Evolutionary conservation across 2,797 vertebrate genomes (phyloP).

Genomic region (Leucoraja ocellata): DNA sequence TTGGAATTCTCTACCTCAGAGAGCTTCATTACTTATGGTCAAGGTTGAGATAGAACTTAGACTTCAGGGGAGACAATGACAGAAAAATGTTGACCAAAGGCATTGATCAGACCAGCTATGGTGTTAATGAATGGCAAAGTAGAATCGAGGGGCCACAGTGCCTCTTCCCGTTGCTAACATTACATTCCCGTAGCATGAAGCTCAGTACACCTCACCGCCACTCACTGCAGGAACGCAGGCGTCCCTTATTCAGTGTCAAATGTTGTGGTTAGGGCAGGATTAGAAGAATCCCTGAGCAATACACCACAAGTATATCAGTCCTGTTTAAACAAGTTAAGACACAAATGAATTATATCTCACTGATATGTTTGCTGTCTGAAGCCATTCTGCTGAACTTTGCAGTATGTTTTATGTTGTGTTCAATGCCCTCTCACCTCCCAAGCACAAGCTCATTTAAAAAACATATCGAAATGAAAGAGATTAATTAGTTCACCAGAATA

Average conservation of each 20-base stretch:
- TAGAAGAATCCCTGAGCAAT: background rate
- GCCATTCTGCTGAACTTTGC: background rate
- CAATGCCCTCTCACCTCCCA: background rate
- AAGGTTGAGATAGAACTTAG: too few species aligned
- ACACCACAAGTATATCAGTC: background rate
- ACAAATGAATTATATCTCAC: background rate
- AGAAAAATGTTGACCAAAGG: too few species aligned
- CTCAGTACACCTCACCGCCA: background rate
- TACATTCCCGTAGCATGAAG: too few species aligned
- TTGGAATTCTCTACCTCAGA: too few species aligned
- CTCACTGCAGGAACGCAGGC: background rate
- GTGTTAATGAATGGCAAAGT: too few species aligned
- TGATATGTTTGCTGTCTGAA: background rate
- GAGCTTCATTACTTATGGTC: too few species aligned
- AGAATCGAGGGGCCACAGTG: too few species aligned
- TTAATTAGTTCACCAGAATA: background rate
- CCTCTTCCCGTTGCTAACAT: too few species aligned
- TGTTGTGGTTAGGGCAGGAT: background rate
- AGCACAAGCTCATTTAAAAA: background rate
- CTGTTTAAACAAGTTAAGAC: constrained; percentile 10
- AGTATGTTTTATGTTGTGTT: background rate
- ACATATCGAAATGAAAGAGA: background rate
- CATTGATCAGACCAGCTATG: too few species aligned
- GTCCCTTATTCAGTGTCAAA: background rate
- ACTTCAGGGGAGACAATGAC: too few species aligned